Percentiles rank a stretch among this genome's conserved stretches.
phyloP scores from a whole-genome alignment of 2,797 vertebrate genomes.

The Myoxocephalus aenaeus region DNA sequence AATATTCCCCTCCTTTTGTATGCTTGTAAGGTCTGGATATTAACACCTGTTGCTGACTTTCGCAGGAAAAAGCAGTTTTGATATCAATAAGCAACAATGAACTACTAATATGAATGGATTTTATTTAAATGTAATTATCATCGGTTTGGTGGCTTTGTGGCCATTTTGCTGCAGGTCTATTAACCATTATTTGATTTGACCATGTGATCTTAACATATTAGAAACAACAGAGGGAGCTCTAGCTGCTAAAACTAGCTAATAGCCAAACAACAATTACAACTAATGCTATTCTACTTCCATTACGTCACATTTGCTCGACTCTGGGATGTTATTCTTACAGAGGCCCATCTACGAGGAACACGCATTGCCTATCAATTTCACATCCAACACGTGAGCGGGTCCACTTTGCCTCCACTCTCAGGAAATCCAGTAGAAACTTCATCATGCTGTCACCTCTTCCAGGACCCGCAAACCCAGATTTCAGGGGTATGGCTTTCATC shows the following conservation, averaged over 20 bases:
- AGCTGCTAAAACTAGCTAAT: background rate
- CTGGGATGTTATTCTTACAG: slow-evolving; percentile 28
- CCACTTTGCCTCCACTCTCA: slow-evolving; percentile 71
- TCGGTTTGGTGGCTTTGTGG: background rate
- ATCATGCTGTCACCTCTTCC: slow-evolving; percentile 83
- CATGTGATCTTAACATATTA: background rate
- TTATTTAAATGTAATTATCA: background rate
- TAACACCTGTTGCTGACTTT: too few relatives aligned
- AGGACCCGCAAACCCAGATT: slow-evolving; percentile 78
- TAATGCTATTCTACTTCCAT: background rate
- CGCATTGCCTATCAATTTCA: slow-evolving; percentile 74
- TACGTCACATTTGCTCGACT: background rate
- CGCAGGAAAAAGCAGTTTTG: background rate
- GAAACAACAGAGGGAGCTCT: background rate
- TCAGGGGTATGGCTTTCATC: slow-evolving; percentile 79
- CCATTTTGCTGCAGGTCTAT: background rate
- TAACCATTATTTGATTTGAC: background rate
- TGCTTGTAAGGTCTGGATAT: too few relatives aligned
- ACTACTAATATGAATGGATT: background rate
- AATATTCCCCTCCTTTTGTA: too few relatives aligned
- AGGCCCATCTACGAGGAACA: slow-evolving; percentile 48
- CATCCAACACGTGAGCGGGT: slow-evolving; percentile 55
- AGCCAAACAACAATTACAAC: background rate
- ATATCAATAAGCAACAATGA: background rate
- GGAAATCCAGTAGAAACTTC: slow-evolving; percentile 81